Base-by-base conservation (phyloP, 2,797 vertebrate genomes). In the Cryptoprocta ferox region DNA sequence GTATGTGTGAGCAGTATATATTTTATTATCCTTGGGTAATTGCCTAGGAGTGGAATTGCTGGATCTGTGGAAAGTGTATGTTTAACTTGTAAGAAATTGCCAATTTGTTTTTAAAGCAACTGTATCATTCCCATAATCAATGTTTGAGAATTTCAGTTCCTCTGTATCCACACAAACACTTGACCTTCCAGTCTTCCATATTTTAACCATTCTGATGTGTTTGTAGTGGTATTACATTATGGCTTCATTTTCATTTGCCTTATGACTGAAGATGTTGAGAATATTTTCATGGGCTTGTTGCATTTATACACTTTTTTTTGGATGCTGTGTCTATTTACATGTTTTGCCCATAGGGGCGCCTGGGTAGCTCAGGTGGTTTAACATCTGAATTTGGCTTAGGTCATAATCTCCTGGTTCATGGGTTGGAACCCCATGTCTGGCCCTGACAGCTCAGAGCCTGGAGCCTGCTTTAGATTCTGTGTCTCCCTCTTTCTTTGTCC, bases 11-110 rank as follows among this genome's bases (percentile, higher is more conserved):
- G 48, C 70, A 92, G 71, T 6, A 80, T 75, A 4, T 75, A 81
- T 93, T 81, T 86, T 68, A 42, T 95, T 92, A 89, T 89, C 89
- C 14, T 96, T 84, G 37, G 79, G 10, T 42, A 80, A 61, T 26
- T 87, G 76, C 30, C 76, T 76, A 32, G 16, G 13, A 96, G 3
- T 86, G n/a, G 24, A 45, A 91, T 88, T 89, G 24, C 42, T 76
- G 37, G 12, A 68, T 94, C 48, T 28, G 12, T 75, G 48, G 61
- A 94, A 84, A 75, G 15, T n/a, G 15, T n/a, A 61, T 84, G 24
- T 66, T 94, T 93, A 96, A 89, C 18, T 82, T 35, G 45, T 45
- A 19, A 86, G 59, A 96, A 78, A 63, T 70, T 24, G 26, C 28
- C 50, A 63, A 15, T 50, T 2, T 59, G 45, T 42, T 88, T 90